These are phyloP conservation scores for Pygmarrhopalites habei DNA, from an alignment of 1,140 invertebrate genomes.

Conservation along the genomic window DNA sequence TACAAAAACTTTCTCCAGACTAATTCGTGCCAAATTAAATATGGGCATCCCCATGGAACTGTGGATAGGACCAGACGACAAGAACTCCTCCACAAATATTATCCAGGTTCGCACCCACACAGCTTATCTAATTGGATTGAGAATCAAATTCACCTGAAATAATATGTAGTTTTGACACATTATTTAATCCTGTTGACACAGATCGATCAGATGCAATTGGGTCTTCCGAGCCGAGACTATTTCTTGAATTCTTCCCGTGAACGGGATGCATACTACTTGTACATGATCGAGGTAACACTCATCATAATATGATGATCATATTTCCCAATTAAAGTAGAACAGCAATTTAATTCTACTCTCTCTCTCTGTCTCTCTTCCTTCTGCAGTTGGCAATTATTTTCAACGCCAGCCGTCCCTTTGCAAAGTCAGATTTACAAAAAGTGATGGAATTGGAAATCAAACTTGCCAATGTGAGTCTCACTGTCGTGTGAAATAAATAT, in stretches of 20 bases:
- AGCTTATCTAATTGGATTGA: background rate
- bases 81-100: slow-evolving; percentile 75
- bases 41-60: slow-evolving; percentile 67
- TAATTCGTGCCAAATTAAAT: slow-evolving; percentile 61
- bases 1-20: too few relatives aligned
- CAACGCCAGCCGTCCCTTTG: slow-evolving; percentile 58
- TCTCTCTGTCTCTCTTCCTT: too few relatives aligned
- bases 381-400: slow-evolving; percentile 63
- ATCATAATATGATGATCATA: too few relatives aligned
- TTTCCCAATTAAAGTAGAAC: too few relatives aligned
- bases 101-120: slow-evolving; percentile 57
- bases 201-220: slow-evolving; percentile 73
- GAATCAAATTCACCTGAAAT: too few relatives aligned
- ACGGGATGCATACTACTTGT: slow-evolving; percentile 25
- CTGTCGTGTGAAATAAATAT: too few relatives aligned
- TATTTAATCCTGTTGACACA: slow-evolving; percentile 47
- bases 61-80: slow-evolving; percentile 77
- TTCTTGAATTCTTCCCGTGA: slow-evolving; percentile 64
- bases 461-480: slow-evolving; percentile 63
- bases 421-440: slow-evolving; percentile 55
- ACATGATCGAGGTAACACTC: slow-evolving; percentile 47
- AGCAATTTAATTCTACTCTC: too few relatives aligned
- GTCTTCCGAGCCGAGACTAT: slow-evolving; percentile 72
- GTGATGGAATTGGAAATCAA: slow-evolving; percentile 68
- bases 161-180: too few relatives aligned